Evolutionary conservation across 2,797 vertebrate species (phyloP).

Genomic region (Anguilla obscura): DNA sequence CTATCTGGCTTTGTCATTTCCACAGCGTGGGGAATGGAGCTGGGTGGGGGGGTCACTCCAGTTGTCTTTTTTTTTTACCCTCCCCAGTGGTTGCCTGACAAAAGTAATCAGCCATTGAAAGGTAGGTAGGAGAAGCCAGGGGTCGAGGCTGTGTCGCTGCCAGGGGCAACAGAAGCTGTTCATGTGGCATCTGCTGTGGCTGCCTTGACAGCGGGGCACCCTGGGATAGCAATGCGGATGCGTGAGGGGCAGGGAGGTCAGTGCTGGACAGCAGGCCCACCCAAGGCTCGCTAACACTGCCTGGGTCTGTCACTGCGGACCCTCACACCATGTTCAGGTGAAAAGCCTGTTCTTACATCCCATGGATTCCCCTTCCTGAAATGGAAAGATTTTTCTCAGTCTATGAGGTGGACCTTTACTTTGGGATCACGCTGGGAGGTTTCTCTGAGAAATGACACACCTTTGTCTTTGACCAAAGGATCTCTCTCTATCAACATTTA

Average conservation of each 20-base stretch:
- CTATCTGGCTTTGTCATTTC: not conserved
- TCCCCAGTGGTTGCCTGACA: not conserved
- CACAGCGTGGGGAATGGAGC: not conserved
- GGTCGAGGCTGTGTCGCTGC: conserved; percentile 17
- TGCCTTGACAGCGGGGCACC: conserved; percentile 51
- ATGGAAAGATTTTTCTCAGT: not conserved
- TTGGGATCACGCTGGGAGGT: conserved; percentile 26
- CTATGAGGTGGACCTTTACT: conserved; percentile 48
- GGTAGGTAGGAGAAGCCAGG: conserved; percentile 16
- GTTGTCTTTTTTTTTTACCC: not conserved
- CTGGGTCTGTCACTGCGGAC: not conserved
- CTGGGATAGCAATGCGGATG: conserved; percentile 48
- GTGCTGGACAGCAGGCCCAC: not conserved
- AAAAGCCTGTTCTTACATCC: not conserved
- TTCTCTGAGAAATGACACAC: not conserved
- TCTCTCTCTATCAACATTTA: not conserved
- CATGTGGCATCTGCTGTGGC: conserved; percentile 37
- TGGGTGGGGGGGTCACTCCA: not conserved
- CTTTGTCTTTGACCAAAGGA: not conserved
- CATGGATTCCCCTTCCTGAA: not conserved
- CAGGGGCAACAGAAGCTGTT: conserved; percentile 33
- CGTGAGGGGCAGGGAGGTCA: conserved; percentile 19
- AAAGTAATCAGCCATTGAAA: conserved; percentile 3
- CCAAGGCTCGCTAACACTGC: not conserved
- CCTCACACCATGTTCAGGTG: not conserved